Evolutionary conservation across 2,888 invertebrate species (phyloP).

Genomic region (Pinctada fucata): DNA sequence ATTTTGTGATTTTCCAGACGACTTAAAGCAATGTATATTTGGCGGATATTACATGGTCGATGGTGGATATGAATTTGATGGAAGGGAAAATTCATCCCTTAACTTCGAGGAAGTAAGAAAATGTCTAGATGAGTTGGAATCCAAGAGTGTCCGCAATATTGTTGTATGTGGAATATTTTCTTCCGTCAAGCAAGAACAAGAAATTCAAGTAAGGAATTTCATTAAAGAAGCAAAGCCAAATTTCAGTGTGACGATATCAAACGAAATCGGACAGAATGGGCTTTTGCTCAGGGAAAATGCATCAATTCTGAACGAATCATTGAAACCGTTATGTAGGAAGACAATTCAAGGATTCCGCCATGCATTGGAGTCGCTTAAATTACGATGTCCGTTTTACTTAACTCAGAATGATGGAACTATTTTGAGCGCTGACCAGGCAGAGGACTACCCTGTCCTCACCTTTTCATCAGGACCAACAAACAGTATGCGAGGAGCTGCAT

Average conservation of each 20-base stretch:
- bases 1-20: constrained; percentile 66
- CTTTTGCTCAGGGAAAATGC: constrained; percentile 74
- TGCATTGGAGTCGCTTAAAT: constrained; percentile 58
- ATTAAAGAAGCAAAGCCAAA: constrained; percentile 56
- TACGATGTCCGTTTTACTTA: constrained; percentile 69
- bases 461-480: constrained; percentile 75
- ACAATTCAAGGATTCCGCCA: constrained; percentile 63
- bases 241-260: constrained; percentile 66
- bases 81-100: constrained; percentile 58
- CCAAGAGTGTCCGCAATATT: constrained; percentile 56
- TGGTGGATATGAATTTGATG: constrained; percentile 72
- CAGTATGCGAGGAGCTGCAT: constrained; percentile 75
- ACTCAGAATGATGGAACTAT: constrained; percentile 75
- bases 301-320: constrained; percentile 71
- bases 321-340: constrained; percentile 64
- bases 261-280: constrained; percentile 69
- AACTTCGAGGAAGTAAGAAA: constrained; percentile 58
- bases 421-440: constrained; percentile 63
- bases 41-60: constrained; percentile 55
- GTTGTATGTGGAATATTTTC: constrained; percentile 71
- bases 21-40: constrained; percentile 52
- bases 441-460: constrained; percentile 65
- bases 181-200: constrained; percentile 64
- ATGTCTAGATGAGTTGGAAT: constrained; percentile 47
- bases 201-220: constrained; percentile 52